Evolutionary conservation across 2,888 invertebrate species (phyloP), one percentile per base, ranked within the genome.

Genomic region (Lagria hirta): DNA sequence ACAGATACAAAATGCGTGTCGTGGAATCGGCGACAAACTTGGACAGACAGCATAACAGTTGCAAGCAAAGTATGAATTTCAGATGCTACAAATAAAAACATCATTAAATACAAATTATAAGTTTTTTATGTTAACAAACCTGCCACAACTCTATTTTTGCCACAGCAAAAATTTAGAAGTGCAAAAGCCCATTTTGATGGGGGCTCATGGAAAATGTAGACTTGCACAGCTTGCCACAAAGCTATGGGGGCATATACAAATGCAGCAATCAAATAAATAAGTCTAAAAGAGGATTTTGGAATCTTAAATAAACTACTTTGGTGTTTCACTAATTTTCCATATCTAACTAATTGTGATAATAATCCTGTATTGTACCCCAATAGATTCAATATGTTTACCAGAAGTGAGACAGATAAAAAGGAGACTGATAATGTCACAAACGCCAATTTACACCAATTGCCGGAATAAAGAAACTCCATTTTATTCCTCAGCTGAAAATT

Each of bases 1-100:
- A 94, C 81, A 66, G 85, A 90, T 12, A 94, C 71, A 64, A 73
- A 86, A 56, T 83, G 79, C 0, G 88, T 86, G 71, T 95, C 95
- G 60, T 89, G 90, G 44, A 86, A 79, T 52, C 95, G 76, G 54
- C 88, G 76, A 30, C 74, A 71, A 49, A 84, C 82, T 62, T 93
- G 92, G 13, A 86, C 47, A 0, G 80, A 78, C 1, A 90, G 66
- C 10, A 92, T 69, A 2, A 72, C 52, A 23, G 82, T 66, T 1
- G 81, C 84, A 17, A 87, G 61, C 1, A 84, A 61, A 0, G 80
- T 78, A 21, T 80, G 75, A 26, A 75, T 71, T 5, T 77, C 72
- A 23, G 78, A 75, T 22, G 81, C 86, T 85, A 70, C 43, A 76
- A 20, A 20, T 20, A 7, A 5, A 11, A 20, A 6, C 7, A 20